phyloP scores from a whole-genome alignment of 2,113 vertebrate species.

The Mus pahari region DNA sequence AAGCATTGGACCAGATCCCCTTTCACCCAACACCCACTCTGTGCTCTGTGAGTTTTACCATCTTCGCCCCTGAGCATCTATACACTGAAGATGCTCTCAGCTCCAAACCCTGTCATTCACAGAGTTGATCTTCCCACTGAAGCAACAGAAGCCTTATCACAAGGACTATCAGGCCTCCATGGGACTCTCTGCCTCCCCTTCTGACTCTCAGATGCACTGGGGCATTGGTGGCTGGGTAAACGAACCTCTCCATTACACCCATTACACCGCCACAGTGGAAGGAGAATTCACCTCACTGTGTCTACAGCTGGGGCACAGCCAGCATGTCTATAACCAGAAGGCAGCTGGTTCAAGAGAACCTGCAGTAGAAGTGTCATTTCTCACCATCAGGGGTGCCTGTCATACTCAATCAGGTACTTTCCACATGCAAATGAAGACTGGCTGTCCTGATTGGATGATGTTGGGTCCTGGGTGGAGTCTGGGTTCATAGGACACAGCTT shows the following conservation, averaged over 20 bases:
- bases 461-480: not conserved
- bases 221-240: not conserved
- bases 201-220: not conserved
- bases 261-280: not conserved
- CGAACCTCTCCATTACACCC: too few species aligned
- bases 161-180: not conserved
- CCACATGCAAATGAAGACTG: not conserved
- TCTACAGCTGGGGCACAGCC: not conserved
- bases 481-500: not conserved
- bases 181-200: not conserved
- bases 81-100: not conserved
- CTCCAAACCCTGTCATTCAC: not conserved
- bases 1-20: too few species aligned
- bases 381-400: too few species aligned
- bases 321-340: too few species aligned
- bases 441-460: not conserved
- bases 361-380: not conserved
- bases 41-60: not conserved
- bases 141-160: too few species aligned
- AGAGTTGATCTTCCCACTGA: not conserved
- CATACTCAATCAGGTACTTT: not conserved
- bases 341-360: not conserved
- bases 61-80: not conserved
- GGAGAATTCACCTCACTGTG: not conserved
- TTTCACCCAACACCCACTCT: not conserved